Evolutionary conservation across 30 jellyfish, hydroid and myxozoan species (phyloP), one percentile per base, ranked within the genome.

Genomic region (Aurelia sp.): DNA sequence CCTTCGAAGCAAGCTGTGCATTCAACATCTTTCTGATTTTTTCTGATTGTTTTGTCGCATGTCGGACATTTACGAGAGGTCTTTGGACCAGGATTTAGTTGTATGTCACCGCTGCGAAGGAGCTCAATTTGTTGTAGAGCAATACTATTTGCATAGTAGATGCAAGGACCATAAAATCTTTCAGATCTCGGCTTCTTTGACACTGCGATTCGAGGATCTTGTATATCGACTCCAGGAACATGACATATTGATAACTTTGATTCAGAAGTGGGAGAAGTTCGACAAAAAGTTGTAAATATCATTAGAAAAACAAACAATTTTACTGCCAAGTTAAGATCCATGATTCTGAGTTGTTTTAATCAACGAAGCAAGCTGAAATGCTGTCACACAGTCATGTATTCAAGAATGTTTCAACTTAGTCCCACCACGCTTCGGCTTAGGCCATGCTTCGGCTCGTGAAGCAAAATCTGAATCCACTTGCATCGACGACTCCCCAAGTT

Each of bases 91-190:
- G 76, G 85, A 53, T 74, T 74, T 33, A 66, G 40, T 44, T 33
- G 62, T 27, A 27, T 27, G 33, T 27, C 33, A 27, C 33, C 33
- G 33, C 33, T 27, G 33, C 73, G 77, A 73, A 73, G 73, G 73
- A 73, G 85, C 51, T 73, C 27, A 73, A 73, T 73, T 73, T 73
- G 85, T 73, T 73, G 78, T 5, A n/a, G 23, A n/a, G 85, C 85
- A 73, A 55, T 73, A 51, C 85, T 16, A 22, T 73, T 73, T 73
- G 85, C 85, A 51, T 73, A 73, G 66, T 57, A 57, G 66, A 57
- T 1, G 19, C 17, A 57, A 13, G 17, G 19, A 57, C 66, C 66
- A 27, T 27, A 27, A 27, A 27, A 27, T 27, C 33, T 27, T 27
- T 27, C 2, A 27, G 33, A 58, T 58, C 67, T 58, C n/a, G 67